Conservation (phyloP, 2,888 invertebrate genomes). For the Brenthis daphne region DNA sequence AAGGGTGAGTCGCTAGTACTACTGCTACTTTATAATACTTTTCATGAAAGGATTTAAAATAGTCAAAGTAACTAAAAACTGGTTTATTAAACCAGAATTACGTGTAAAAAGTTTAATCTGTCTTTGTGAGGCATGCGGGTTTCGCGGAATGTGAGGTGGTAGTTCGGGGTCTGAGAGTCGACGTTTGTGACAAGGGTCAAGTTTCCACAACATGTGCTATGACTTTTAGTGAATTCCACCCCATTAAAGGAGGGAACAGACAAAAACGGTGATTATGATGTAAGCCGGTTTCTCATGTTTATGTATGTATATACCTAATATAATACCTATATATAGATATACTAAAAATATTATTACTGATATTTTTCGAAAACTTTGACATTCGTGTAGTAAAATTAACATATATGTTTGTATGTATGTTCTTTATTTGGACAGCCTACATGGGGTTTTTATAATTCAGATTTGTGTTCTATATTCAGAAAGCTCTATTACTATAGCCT, state of each 20-base stretch:
- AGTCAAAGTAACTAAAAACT: too few species aligned
- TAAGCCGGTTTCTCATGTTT: background rate
- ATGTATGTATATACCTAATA: background rate
- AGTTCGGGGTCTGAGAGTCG: slow-evolving; percentile 1
- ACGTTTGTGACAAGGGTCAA: slow-evolving; percentile 41
- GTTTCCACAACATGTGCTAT: slow-evolving; percentile 56
- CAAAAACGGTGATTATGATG: slow-evolving; percentile 2
- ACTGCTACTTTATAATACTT: too few species aligned
- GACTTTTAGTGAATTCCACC: slow-evolving; percentile 23
- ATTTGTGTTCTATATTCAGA: too few species aligned
- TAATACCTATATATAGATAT: background rate
- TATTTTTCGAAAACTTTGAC: too few species aligned
- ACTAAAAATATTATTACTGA: background rate
- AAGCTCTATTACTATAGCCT: too few species aligned
- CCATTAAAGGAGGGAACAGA: background rate
- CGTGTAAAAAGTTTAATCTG: slow-evolving; percentile 67
- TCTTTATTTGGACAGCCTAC: too few species aligned
- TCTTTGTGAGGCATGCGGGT: slow-evolving; percentile 49
- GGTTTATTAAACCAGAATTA: background rate
- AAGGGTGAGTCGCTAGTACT: too few species aligned
- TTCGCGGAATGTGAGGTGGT: slow-evolving; percentile 15
- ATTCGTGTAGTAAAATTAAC: too few species aligned
- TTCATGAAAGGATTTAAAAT: too few species aligned
- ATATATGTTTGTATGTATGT: too few species aligned
- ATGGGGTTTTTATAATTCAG: too few species aligned